phyloP scores from a whole-genome alignment of 2,113 vertebrate genomes.

The Pogona vitticeps region DNA sequence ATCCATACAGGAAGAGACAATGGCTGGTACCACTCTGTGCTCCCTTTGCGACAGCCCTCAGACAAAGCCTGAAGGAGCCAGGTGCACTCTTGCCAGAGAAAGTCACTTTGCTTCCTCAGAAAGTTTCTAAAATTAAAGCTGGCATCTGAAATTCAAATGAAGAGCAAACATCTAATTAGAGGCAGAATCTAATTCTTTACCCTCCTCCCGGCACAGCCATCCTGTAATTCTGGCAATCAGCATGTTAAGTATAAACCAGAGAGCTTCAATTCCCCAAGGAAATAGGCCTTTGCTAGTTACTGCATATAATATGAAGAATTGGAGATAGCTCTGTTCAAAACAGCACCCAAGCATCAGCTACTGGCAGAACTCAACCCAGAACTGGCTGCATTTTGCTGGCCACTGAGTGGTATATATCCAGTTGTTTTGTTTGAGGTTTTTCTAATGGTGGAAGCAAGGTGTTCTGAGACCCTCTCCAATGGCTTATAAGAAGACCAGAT shows the following conservation, averaged over 20 bases:
- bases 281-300: neutral
- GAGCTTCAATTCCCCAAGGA: slow-evolving; percentile 53
- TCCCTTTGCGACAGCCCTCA: neutral
- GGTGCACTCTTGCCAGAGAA: slow-evolving; percentile 62
- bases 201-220: slow-evolving; percentile 66
- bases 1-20: neutral
- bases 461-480: accelerated
- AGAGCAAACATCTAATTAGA: slow-evolving; percentile 83
- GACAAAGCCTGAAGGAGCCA: neutral
- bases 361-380: neutral
- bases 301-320: slow-evolving; percentile 11
- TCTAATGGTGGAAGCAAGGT: accelerated
- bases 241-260: slow-evolving; percentile 70
- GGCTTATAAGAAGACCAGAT: accelerated
- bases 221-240: slow-evolving; percentile 83
- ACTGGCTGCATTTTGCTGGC: neutral
- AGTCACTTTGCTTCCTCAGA: slow-evolving; percentile 64
- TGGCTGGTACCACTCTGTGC: neutral
- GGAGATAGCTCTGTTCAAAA: neutral
- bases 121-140: slow-evolving; percentile 82
- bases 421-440: too few species aligned
- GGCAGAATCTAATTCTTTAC: slow-evolving; percentile 79
- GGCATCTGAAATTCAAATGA: slow-evolving; percentile 84
- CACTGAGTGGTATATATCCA: neutral
- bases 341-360: neutral